Percentiles rank a stretch among this genome's conserved stretches.
Evolutionary conservation across 2,113 vertebrate genomes (phyloP).

Genomic region (Melospiza melodia): DNA sequence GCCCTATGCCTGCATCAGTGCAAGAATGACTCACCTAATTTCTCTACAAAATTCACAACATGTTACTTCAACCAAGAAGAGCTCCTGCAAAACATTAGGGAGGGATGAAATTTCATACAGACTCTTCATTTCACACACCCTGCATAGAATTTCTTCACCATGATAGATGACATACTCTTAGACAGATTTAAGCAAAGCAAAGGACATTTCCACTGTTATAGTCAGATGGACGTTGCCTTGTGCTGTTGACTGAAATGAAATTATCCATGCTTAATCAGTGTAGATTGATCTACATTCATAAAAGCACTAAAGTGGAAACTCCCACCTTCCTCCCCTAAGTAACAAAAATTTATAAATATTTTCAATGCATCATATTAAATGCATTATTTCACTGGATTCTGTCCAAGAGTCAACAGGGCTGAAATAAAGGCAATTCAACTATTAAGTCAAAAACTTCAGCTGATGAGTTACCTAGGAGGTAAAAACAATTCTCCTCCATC

Average conservation of each 20-base stretch:
- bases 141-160: background rate
- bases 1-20: background rate
- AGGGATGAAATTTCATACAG: background rate
- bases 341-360: slow-evolving; percentile 16
- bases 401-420: background rate
- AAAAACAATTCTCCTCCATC: background rate
- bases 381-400: background rate
- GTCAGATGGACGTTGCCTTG: slow-evolving; percentile 58
- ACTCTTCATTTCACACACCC: background rate
- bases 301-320: slow-evolving; percentile 11
- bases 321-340: background rate
- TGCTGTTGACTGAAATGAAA: slow-evolving; percentile 70
- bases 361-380: background rate
- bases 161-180: slow-evolving; percentile 1
- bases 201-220: slow-evolving; percentile 45
- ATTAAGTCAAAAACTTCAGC: background rate
- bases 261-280: slow-evolving; percentile 62
- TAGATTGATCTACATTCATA: background rate
- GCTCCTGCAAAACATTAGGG: background rate
- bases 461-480: background rate
- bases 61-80: background rate
- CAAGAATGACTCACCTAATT: background rate
- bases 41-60: background rate
- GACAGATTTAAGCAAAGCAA: slow-evolving; percentile 24
- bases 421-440: background rate